These are phyloP conservation scores for Drosophila quasianomalipes DNA, from an alignment of 2,888 invertebrate genomes.

Conservation along the genomic window DNA sequence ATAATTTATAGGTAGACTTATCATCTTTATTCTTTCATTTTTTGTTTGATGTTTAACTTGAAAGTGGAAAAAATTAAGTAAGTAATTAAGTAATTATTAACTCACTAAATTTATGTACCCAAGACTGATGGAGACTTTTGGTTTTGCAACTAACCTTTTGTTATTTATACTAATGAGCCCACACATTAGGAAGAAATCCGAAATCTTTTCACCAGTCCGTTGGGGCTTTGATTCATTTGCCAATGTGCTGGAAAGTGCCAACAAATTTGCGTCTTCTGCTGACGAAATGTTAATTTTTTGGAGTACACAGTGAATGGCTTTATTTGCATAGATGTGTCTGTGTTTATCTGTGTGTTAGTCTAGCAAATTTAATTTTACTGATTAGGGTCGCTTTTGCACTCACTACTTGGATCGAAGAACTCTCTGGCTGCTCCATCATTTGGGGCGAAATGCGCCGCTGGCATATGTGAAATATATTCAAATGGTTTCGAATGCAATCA, in stretches of 20 bases:
- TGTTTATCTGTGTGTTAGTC: conserved; percentile 3
- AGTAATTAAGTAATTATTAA: neutral
- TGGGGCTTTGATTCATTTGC: conserved; percentile 36
- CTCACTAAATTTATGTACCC: neutral
- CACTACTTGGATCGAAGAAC: neutral
- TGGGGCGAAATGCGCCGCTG: conserved; percentile 18
- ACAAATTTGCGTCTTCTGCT: conserved; percentile 28
- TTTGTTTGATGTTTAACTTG: neutral
- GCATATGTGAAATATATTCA: conserved; percentile 47
- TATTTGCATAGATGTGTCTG: conserved; percentile 51
- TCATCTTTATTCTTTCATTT: neutral
- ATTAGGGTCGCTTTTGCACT: conserved; percentile 34
- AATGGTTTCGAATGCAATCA: conserved; percentile 8
- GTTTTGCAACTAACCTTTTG: neutral
- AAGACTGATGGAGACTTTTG: neutral
- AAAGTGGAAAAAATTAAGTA: neutral
- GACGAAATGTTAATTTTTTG: conserved; percentile 60
- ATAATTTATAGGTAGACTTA: neutral
- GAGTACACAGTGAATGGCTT: conserved; percentile 37
- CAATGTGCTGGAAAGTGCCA: conserved; percentile 33
- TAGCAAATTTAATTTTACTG: conserved; percentile 51
- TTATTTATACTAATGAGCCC: conserved; percentile 1
- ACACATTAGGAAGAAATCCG: conserved; percentile 1
- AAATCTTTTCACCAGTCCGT: neutral
- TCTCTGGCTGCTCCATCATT: neutral